These are phyloP conservation scores for Crax fasciolata DNA, from an alignment of 2,797 vertebrate species.

Conservation along the genomic window DNA sequence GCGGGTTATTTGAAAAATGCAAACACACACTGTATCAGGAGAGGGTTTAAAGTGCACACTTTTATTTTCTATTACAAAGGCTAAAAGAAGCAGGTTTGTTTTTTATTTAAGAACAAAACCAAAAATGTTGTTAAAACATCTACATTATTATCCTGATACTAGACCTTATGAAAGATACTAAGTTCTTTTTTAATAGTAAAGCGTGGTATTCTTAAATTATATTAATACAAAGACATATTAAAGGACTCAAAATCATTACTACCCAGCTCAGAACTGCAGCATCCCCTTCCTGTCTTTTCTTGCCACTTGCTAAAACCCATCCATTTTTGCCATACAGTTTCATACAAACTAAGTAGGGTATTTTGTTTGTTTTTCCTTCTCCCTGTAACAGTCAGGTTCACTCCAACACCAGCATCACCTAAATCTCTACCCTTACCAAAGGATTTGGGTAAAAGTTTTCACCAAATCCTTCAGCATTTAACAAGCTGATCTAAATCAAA, in stretches of 20 bases:
- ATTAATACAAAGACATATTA: conserved; percentile 85
- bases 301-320: conserved; percentile 52
- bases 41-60: conserved; percentile 81
- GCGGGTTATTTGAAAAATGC: not conserved
- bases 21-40: conserved; percentile 44
- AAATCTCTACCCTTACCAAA: conserved; percentile 4
- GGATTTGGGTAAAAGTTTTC: conserved; percentile 14
- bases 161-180: conserved; percentile 84
- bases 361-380: not conserved
- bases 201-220: conserved; percentile 87
- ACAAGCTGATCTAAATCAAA: not conserved
- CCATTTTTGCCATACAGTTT: conserved; percentile 58
- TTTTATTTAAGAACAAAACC: conserved; percentile 84
- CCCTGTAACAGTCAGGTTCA: conserved; percentile 21
- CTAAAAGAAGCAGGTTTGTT: conserved; percentile 83
- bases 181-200: conserved; percentile 86
- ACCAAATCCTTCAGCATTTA: conserved; percentile 19
- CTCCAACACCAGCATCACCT: not conserved
- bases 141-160: conserved; percentile 87
- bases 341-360: conserved; percentile 45
- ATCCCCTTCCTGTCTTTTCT: conserved; percentile 44
- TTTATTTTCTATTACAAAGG: conserved; percentile 86
- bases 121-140: conserved; percentile 86
- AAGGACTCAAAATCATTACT: conserved; percentile 81
- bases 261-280: conserved; percentile 81